Base-by-base conservation (phyloP, 2,113 vertebrate genomes). In the Budorcas taxicolor region DNA sequence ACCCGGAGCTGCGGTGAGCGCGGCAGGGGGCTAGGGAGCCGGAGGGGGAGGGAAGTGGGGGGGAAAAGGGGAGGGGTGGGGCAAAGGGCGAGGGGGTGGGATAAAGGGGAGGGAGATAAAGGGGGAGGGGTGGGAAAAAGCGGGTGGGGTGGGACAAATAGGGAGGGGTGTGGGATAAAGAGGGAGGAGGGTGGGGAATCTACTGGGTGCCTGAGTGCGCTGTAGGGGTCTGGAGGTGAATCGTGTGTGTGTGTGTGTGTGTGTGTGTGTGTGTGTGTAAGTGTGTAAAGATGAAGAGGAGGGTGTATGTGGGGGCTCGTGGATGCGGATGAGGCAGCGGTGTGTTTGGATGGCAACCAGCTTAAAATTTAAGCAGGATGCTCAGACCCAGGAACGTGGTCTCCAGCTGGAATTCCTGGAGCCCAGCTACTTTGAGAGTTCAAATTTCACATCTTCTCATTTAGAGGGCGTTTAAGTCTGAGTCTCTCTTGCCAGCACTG, bases 1-100 rank as follows among this genome's bases (percentile, higher is more conserved):
- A 98, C 94, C 98, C 98, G 6, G 67, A 96, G 85, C 95, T 98
- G 93, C 97, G 99, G 99, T 99, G 98, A 98, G 98, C 97, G 0
- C 6, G 1, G 7, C 7, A 2, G 23, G 25, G 27, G 7, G 64
- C 5, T 29, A 16, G 8, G 11, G 31, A 4, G 16, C 6, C 1
- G 1, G 43, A 27, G 1, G 7, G 58, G 58, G 6, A 15, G 27
- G 58, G 27, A 47, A 47, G 25, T 27, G 57, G 25, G 10, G 10
- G 55, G 2, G 4, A 12, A 27, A 58, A 3, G 10, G 57, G 25
- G 4, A 2, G 25, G 23, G 9, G 4, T 27, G 57, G 4, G 55
- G 4, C 8, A 57, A 57, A 27, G 1, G 7, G 58, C 27, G 5
- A 14, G 27, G 58, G 25, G 57, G 4, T 27, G 57, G 4, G 4